Evolutionary conservation across 2,113 vertebrate genomes (phyloP).

Genomic region (Platanista minor): DNA sequence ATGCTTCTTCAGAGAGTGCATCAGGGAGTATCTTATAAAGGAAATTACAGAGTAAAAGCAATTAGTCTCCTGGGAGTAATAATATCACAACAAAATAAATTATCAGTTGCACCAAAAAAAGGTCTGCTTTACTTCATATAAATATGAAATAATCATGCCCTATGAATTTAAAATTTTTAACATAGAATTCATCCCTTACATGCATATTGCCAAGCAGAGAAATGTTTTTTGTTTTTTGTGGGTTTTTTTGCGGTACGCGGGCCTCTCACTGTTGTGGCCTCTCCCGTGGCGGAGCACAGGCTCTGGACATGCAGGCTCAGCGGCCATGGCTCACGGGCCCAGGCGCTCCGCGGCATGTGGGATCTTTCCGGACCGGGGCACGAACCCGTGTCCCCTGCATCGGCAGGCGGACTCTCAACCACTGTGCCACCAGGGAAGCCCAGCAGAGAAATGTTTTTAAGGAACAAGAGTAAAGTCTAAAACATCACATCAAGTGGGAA

Average conservation of each 20-base stretch:
- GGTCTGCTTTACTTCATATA: background rate
- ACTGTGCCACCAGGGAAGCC: too few relatives aligned
- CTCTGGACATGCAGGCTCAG: too few relatives aligned
- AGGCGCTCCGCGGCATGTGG: too few relatives aligned
- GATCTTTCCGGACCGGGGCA: too few relatives aligned
- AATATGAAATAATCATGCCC: background rate
- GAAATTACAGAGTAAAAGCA: conserved; percentile 42
- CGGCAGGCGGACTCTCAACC: too few relatives aligned
- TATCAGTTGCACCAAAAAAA: background rate
- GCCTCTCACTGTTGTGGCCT: too few relatives aligned
- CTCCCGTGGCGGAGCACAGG: too few relatives aligned
- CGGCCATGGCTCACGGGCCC: too few relatives aligned
- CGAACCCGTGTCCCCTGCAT: too few relatives aligned
- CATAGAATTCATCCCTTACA: background rate
- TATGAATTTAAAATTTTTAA: background rate
- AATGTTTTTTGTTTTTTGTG: too few relatives aligned
- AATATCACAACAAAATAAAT: conserved; percentile 8
- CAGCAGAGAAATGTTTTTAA: background rate
- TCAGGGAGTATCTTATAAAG: conserved; percentile 16
- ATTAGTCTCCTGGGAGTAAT: conserved; percentile 1
- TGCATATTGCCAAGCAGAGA: background rate
- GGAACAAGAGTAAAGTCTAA: background rate
- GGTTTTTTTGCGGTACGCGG: too few relatives aligned
- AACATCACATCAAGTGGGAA: background rate
- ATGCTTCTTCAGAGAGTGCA: background rate